Evolutionary conservation across 1,140 invertebrate species (phyloP).

Genomic region (Metaphire vulgaris): DNA sequence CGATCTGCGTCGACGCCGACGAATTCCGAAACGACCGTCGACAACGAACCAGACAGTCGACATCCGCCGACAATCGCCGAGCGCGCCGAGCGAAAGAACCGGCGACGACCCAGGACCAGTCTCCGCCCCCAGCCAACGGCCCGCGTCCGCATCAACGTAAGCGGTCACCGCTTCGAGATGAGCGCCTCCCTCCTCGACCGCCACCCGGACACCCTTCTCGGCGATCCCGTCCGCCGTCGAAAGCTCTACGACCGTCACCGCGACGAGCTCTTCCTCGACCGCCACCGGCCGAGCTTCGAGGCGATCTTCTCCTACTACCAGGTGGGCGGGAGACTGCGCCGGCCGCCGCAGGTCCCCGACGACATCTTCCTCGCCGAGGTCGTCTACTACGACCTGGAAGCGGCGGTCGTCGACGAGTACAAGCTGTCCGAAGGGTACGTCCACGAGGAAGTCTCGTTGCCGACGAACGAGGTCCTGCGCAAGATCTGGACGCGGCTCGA

Average conservation of each 20-base stretch:
- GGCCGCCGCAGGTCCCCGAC: conserved; percentile 47
- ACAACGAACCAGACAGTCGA: background rate
- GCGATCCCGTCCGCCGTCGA: conserved; percentile 39
- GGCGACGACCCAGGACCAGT: background rate
- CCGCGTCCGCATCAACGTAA: conserved; percentile 93
- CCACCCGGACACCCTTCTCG: conserved; percentile 78
- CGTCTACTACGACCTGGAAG: conserved; percentile 50
- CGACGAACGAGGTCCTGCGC: conserved; percentile 40
- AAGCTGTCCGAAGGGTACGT: conserved; percentile 48
- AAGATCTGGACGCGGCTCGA: conserved; percentile 51
- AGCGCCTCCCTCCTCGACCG: conserved; percentile 92
- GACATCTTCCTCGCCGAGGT: conserved; percentile 50
- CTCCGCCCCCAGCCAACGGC: no score
- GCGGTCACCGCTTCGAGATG: conserved; percentile 95
- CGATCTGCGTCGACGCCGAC: background rate
- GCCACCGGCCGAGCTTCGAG: conserved; percentile 53
- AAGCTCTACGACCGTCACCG: conserved; percentile 47
- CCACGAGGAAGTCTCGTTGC: conserved; percentile 40
- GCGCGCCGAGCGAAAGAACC: no score
- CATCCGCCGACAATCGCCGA: background rate
- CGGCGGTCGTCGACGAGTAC: conserved; percentile 45
- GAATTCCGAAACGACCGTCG: background rate
- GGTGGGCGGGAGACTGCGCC: conserved; percentile 45
- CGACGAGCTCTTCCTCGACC: conserved; percentile 52
- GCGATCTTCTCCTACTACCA: conserved; percentile 95